These are phyloP conservation scores for Sitophilus oryzae DNA, from an alignment of 1,140 invertebrate species.

Conservation along the genomic window DNA sequence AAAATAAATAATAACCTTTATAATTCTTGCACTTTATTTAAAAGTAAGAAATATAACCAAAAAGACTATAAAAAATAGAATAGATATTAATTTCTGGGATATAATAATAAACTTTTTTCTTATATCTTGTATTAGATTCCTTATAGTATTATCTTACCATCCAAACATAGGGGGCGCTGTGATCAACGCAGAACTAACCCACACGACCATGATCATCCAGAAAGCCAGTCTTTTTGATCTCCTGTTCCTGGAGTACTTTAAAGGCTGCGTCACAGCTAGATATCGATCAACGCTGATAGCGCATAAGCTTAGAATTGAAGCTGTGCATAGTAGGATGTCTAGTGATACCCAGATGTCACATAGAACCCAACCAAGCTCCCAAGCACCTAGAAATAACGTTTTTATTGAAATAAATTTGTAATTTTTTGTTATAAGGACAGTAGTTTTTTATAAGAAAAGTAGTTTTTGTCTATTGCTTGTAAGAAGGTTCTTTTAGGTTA, in stretches of 20 bases:
- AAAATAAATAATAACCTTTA: too few relatives aligned
- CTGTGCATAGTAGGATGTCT: constrained; percentile 88
- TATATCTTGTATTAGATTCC: too few relatives aligned
- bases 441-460: not conserved
- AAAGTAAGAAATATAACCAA: too few relatives aligned
- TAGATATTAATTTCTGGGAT: too few relatives aligned
- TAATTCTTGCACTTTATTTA: too few relatives aligned
- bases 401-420: constrained; percentile 3
- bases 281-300: constrained; percentile 83
- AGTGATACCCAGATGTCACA: constrained; percentile 89
- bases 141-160: too few relatives aligned
- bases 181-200: constrained; percentile 73
- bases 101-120: too few relatives aligned
- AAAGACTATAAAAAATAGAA: too few relatives aligned
- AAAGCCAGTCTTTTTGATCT: constrained; percentile 72
- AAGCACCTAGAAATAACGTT: constrained; percentile 53
- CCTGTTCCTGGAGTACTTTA: constrained; percentile 72
- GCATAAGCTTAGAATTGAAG: constrained; percentile 72
- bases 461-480: not conserved
- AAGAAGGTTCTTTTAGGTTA: too few relatives aligned
- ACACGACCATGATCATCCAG: constrained; percentile 75
- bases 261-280: constrained; percentile 76
- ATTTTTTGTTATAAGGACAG: not conserved
- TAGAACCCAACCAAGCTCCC: constrained; percentile 71
- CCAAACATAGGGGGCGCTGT: constrained; percentile 79